Percentiles rank a stretch among this genome's conserved stretches.
Evolutionary conservation across 2,113 vertebrate genomes (phyloP).

Genomic region (Ascaphus truei): DNA sequence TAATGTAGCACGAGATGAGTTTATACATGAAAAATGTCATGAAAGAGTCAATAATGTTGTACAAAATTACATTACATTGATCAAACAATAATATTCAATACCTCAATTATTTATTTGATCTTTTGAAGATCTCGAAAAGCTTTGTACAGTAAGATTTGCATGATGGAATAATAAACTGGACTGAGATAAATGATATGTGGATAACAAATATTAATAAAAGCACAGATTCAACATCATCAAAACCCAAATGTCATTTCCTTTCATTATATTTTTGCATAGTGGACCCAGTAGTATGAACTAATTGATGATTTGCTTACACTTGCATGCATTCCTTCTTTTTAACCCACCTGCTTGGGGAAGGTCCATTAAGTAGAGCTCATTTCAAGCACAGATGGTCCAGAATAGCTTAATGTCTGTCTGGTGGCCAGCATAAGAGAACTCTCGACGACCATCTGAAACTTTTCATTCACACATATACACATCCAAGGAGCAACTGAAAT

Average conservation of each 20-base stretch:
- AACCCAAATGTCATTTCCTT: neutral
- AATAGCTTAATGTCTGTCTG: slow-evolving; percentile 64
- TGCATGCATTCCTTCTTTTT: slow-evolving; percentile 49
- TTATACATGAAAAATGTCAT: too few species aligned
- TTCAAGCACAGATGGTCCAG: slow-evolving; percentile 66
- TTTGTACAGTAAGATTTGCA: neutral
- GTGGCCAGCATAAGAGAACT: slow-evolving; percentile 65
- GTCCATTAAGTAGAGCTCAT: slow-evolving; percentile 59
- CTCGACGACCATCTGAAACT: slow-evolving; percentile 59
- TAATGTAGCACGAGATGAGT: too few species aligned
- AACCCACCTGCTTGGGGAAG: slow-evolving; percentile 47
- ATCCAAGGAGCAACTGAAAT: slow-evolving; percentile 59
- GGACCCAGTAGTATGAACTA: neutral
- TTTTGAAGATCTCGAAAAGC: neutral
- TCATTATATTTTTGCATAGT: neutral
- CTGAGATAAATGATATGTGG: neutral
- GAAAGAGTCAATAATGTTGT: neutral
- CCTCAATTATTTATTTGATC: slow-evolving; percentile 25
- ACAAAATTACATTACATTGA: slow-evolving; percentile 22
- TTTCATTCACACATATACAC: slow-evolving; percentile 57
- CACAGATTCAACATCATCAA: slow-evolving; percentile 18
- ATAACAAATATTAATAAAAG: slow-evolving; percentile 13
- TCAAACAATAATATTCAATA: slow-evolving; percentile 6
- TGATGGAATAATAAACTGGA: slow-evolving; percentile 7
- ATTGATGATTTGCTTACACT: neutral